Base-by-base conservation (phyloP, 2,113 vertebrate species). In the Oxyruncus cristatus region DNA sequence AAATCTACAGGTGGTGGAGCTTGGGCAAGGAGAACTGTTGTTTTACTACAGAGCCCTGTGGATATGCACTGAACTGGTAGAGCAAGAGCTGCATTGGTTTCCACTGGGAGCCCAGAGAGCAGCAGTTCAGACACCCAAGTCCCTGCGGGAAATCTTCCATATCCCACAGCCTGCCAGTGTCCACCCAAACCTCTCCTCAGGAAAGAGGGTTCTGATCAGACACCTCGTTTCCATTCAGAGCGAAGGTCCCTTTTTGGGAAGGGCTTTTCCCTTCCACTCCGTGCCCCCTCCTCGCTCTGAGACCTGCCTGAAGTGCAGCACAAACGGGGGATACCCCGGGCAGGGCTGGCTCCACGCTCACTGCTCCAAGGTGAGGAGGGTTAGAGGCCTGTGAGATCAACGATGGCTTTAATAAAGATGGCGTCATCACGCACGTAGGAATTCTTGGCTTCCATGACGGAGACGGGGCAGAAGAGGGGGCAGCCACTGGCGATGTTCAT, bases 401-500 rank as follows among this genome's bases (percentile, higher is more conserved):
- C 99, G 14, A 99, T 99, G 93, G 99, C 99, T 97, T 99, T 99
- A 96, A 99, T 98, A 96, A 99, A 99, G 89, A 99, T 98, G 37
- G 98, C 98, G 9, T 99, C 99, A 7, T 99, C 99, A 4, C 98
- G 98, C 74, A 99, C 97, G 41, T 99, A 99, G 6, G 99, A 98
- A 53, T 98, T 99, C 97, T 99, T 99, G 66, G 98, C 96, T 6
- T 99, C 99, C 98, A 99, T 98, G 91, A 99, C 98, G 3, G 98
- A 98, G 79, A 99, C 97, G 0, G 99, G 99, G 85, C 99, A 99
- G 98, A 99, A 99, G 42, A 99, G 98, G 0, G 99, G 99, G 94
- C 99, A 99, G 89, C 99, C 99, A 0, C 99, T 99, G 94, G 99
- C 99, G 2, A 99, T 99, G 97, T 99, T 99, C 99, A 99, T 99